These are phyloP conservation scores for Martes martes DNA, from an alignment of 2,113 vertebrate species.

Conservation along the genomic window DNA sequence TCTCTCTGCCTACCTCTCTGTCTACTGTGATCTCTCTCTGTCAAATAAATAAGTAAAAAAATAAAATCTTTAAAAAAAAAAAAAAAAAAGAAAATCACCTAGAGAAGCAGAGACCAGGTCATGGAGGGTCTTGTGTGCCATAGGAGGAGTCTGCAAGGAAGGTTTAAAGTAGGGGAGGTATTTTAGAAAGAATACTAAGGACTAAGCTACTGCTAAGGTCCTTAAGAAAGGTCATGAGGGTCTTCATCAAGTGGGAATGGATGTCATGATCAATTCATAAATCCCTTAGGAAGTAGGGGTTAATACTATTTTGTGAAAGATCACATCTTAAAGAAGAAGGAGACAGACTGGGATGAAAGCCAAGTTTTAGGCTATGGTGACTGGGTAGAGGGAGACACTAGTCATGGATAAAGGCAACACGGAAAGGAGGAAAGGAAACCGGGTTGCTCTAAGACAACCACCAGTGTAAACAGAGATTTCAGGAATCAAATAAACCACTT, in stretches of 20 bases:
- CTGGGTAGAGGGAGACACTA: background rate
- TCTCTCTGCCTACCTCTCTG: too few species aligned
- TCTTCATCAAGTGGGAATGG: background rate
- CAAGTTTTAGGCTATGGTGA: background rate
- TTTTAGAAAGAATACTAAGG: background rate
- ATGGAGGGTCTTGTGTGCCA: background rate
- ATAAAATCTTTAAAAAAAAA: too few species aligned
- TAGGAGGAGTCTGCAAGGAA: background rate
- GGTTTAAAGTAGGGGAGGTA: background rate
- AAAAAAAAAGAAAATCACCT: background rate
- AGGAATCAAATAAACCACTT: background rate
- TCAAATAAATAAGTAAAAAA: too few species aligned
- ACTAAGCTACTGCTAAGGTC: background rate
- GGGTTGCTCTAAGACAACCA: background rate
- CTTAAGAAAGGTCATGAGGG: background rate
- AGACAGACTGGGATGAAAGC: background rate
- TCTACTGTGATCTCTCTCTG: too few species aligned
- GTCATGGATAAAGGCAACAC: background rate
- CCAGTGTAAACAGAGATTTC: background rate
- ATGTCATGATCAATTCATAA: background rate
- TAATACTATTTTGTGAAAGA: background rate
- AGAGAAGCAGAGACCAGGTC: background rate
- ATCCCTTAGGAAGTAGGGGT: background rate
- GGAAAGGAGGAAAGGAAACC: background rate
- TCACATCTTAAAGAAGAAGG: background rate